Percentiles rank a stretch among this genome's conserved stretches.
Evolutionary conservation across 2,113 vertebrate genomes (phyloP).

Genomic region (Rhombomys opimus): DNA sequence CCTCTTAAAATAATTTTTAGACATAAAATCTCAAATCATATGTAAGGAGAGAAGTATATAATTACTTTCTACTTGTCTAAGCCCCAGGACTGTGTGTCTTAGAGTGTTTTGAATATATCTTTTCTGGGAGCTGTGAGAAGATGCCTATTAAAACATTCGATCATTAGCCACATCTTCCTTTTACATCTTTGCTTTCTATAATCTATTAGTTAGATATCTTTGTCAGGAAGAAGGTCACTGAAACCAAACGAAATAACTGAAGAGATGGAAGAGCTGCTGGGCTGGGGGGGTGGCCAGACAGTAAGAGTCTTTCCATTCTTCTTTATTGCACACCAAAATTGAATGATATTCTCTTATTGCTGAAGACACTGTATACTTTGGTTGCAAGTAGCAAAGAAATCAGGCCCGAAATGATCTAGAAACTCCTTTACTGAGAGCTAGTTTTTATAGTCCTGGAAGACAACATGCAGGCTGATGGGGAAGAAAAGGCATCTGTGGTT

Average conservation of each 20-base stretch:
- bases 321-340: neutral
- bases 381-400: neutral
- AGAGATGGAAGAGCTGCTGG: neutral
- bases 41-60: no score
- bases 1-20: no score
- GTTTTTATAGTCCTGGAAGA: neutral
- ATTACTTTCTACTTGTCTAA: no score
- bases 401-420: neutral
- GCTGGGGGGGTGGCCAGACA: neutral
- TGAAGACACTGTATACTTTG: neutral
- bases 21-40: no score
- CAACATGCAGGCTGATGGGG: neutral
- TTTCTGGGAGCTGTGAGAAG: no score
- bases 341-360: neutral
- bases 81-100: no score
- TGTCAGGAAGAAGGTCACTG: no score
- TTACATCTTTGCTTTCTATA: no score
- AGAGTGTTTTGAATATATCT: no score
- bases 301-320: neutral
- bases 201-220: no score
- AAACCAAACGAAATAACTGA: neutral
- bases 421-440: neutral
- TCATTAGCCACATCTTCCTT: no score
- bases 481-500: neutral
- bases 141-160: no score